A percentile compares a stretch with the other conserved stretches of the same genome.
phyloP scores from a whole-genome alignment of 2,888 invertebrate genomes.

The Cryptus viduatorius region DNA sequence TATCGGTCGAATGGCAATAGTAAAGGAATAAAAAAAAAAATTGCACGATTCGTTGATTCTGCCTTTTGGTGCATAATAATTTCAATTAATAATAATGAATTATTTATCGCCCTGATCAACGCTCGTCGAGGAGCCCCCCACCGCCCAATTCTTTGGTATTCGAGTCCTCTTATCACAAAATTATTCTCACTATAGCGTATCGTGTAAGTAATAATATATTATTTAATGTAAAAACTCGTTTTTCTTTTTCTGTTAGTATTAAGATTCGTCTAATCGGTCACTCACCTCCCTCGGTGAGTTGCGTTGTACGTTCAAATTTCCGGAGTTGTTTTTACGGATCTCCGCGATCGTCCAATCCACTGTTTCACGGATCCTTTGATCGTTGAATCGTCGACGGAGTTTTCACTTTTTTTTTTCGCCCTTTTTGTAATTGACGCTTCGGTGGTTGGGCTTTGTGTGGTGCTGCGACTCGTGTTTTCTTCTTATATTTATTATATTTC shows the following conservation, averaged over 20 bases:
- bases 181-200: slow-evolving; percentile 71
- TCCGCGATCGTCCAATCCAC: slow-evolving; percentile 5
- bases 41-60: slow-evolving; percentile 47
- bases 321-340: slow-evolving; percentile 33
- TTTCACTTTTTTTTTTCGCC: slow-evolving; percentile 7
- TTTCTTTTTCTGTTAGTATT: background rate
- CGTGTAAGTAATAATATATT: slow-evolving; percentile 31
- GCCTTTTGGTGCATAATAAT: slow-evolving; percentile 15
- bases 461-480: slow-evolving; percentile 3
- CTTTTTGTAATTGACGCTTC: slow-evolving; percentile 67
- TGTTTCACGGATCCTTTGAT: background rate
- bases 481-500: background rate
- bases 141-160: slow-evolving; percentile 70
- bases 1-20: too few relatives aligned
- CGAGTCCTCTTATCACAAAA: slow-evolving; percentile 74
- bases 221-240: slow-evolving; percentile 19
- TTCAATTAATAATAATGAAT: slow-evolving; percentile 51
- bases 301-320: slow-evolving; percentile 35
- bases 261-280: slow-evolving; percentile 29
- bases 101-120: slow-evolving; percentile 29
- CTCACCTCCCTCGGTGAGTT: slow-evolving; percentile 15
- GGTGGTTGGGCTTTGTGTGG: slow-evolving; percentile 44
- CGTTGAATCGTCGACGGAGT: slow-evolving; percentile 18
- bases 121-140: slow-evolving; percentile 37
- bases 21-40: slow-evolving; percentile 30